Base-by-base conservation (phyloP, 2,113 vertebrate genomes). In the Burhinus oedicnemus region DNA sequence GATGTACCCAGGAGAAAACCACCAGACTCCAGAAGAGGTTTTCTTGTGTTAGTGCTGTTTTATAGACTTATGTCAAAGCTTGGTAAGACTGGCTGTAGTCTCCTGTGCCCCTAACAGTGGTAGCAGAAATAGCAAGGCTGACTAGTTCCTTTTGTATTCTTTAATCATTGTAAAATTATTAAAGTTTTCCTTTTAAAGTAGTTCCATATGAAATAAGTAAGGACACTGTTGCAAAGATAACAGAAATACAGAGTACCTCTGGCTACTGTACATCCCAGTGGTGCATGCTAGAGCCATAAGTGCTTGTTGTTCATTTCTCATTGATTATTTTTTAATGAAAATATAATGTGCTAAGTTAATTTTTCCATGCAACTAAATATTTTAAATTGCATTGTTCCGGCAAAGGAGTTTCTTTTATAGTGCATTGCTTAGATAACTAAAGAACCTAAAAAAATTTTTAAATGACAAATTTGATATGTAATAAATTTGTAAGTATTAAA, bases 311-410 rank as follows among this genome's bases (percentile, higher is more conserved):
- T 85, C 34, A 32, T 44, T 89, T 86, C 77, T 90, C 86, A 89
- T 71, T 80, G 61, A 60, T 88, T 83, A 57, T 52, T 79, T 83
- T 78, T 90, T 44, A 68, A 54, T 75, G 69, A 93, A 88, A 70
- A 82, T 77, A 34, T 25, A 70, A 80, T 77, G 57, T 51, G 12
- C 65, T 83, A 95, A 90, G 45, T 93, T 96, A 62, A 68, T 62
- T 81, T 83, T 69, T 52, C 78, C 32, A 26, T 44, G 51, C 77
- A 71, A 65, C n/a, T 75, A 90, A 94, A 55, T 74, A 83, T 95
- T 87, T 97, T 89, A 89, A 87, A 97, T 91, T 74, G 27, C 40
- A 58, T 72, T 85, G 7, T 45, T 91, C n/a, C 58, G 57, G 52
- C n/a, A 55, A 82, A 70, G 40, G 55, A 78, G 36, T 64, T 95